Base-by-base conservation (phyloP, 64 coral and sea anemone genomes). In the Hydrozoanthus tunicans region DNA sequence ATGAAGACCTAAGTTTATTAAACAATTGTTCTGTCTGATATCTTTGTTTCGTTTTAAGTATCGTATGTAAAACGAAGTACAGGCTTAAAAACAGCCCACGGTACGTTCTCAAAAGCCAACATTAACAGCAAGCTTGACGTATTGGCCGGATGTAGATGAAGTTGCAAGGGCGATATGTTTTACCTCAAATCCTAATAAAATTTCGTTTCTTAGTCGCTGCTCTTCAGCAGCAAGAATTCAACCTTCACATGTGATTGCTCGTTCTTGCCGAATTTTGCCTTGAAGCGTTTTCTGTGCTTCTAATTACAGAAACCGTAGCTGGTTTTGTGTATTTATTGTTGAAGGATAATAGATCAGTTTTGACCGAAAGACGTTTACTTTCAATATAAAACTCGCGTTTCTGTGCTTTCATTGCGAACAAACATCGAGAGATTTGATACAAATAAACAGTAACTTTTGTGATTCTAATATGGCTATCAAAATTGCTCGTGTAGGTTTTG, bases 361-460 rank as follows among this genome's bases (percentile, higher is more conserved):
- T 78, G 88, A 79, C 79, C 58, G 20, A 8, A 55, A 79, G 60
- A 54, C 58, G 27, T 53, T 53, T 79, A 61, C 70, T 66, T 78
- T 79, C 75, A 65, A 15, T 20, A 79, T 60, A 79, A 90, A 90
- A 60, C 10, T 9, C 14, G 5, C 15, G 4, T 61, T 74, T 88
- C 5, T 73, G 53, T 58, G 55, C 74, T 88, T 60, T 9, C 53
- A 59, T 13, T 14, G 9, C 53, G 12, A 74, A 73, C 69, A 32
- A 59, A 74, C 54, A 73, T 73, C 55, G n/a, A 58, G 8, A 70
- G 24, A 43, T 58, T 60, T 61, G 59, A 75, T 27, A 86, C 68
- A 88, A 88, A 88, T 53, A 75, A 88, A 88, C 68, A 88, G 55
- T 70, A 88, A 70, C 67, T 88, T 60, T 74, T 73, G n/a, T 56